A percentile compares a stretch with the other conserved stretches of the same genome.
Conservation (phyloP, 2,888 invertebrate species). For the Operophtera brumata region DNA sequence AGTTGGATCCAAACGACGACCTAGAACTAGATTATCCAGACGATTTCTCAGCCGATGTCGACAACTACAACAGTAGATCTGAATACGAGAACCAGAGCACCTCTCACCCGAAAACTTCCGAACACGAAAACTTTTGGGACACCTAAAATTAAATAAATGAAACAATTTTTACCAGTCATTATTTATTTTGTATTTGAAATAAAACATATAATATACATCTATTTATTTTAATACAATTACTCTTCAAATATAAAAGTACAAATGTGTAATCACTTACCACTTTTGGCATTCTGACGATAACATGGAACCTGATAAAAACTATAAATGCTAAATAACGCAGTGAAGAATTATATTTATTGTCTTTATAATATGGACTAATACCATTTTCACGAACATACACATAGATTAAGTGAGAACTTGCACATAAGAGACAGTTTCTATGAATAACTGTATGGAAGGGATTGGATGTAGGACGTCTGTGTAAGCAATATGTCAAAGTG, state of each 20-base stretch:
- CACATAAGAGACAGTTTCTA: no score
- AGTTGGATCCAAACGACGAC: constrained; percentile 37
- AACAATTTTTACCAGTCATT: constrained; percentile 44
- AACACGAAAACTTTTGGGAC: constrained; percentile 69
- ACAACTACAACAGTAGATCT: constrained; percentile 56
- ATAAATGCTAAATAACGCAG: constrained; percentile 62
- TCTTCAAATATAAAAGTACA: constrained; percentile 75
- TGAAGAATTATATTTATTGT: constrained; percentile 50
- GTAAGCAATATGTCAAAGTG: no score
- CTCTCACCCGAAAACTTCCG: constrained; percentile 55
- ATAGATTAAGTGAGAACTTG: no score
- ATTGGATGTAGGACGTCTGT: no score
- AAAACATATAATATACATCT: constrained; percentile 48
- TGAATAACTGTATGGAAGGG: no score
- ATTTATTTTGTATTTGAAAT: constrained; percentile 61
- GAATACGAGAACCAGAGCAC: constrained; percentile 49
- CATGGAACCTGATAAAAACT: constrained; percentile 36
- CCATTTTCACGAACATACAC: no score
- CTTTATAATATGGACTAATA: constrained; percentile 37
- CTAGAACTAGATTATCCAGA: constrained; percentile 45
- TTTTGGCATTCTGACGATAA: constrained; percentile 39
- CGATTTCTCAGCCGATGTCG: constrained; percentile 61
- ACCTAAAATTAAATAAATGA: constrained; percentile 36
- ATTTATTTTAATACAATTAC: constrained; percentile 48
- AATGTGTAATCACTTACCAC: constrained; percentile 52